These are phyloP conservation scores for Bubo scandiacus DNA, from an alignment of 2,113 vertebrate genomes.

Conservation along the genomic window DNA sequence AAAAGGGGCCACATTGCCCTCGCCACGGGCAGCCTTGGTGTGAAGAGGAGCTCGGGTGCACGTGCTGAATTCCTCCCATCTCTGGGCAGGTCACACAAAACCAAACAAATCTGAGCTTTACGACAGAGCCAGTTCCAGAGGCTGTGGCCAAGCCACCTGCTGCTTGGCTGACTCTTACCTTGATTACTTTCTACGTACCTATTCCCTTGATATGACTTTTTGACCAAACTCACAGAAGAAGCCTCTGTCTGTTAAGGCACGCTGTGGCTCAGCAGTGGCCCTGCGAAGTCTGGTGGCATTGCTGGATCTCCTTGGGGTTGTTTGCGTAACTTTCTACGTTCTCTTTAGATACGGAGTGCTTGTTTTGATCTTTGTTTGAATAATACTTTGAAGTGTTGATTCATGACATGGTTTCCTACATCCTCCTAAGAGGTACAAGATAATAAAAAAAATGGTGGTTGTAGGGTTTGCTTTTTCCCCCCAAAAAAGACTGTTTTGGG, in stretches of 20 bases:
- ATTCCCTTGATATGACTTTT: not conserved
- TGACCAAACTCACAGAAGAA: not conserved
- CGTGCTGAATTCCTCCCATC: not conserved
- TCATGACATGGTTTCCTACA: not conserved
- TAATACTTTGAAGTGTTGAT: slow-evolving; percentile 5
- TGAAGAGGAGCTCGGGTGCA: not conserved
- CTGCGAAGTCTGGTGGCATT: not conserved
- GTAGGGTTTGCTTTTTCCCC: not conserved
- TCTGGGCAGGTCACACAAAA: not conserved
- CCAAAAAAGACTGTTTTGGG: not conserved
- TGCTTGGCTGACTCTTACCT: not conserved
- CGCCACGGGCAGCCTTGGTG: not conserved
- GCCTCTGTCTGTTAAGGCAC: not conserved
- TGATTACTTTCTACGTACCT: not conserved
- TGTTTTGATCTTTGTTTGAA: slow-evolving; percentile 11
- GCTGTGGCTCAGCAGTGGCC: not conserved
- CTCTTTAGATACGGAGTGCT: not conserved
- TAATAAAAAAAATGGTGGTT: not conserved
- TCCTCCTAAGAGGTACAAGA: not conserved
- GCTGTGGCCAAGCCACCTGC: fast-evolving
- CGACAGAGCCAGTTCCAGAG: not conserved
- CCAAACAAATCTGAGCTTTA: not conserved
- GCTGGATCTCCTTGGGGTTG: not conserved
- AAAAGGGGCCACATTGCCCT: fast-evolving
- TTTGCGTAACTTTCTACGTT: not conserved